Evolutionary conservation across 2,113 vertebrate genomes (phyloP).

Genomic region (Carettochelys insculpta): DNA sequence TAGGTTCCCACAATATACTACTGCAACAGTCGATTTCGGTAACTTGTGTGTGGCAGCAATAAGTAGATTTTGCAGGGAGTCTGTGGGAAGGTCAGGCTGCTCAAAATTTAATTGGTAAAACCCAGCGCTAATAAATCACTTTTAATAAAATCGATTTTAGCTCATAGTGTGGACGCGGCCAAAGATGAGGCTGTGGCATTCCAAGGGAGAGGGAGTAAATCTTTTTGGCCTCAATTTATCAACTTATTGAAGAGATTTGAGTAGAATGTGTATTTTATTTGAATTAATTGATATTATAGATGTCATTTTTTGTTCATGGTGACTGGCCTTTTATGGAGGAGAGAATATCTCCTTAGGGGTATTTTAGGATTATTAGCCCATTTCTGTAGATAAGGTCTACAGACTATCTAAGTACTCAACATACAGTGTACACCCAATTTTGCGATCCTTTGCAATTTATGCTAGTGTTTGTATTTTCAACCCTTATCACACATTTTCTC

Average conservation of each 20-base stretch:
- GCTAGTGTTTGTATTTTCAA: background rate
- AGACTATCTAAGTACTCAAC: too few species aligned
- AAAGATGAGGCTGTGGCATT: too few species aligned
- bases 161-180: too few species aligned
- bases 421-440: background rate
- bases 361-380: background rate
- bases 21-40: too few species aligned
- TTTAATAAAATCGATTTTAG: too few species aligned
- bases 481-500: too few species aligned
- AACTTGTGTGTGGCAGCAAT: too few species aligned
- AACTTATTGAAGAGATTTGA: background rate
- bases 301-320: background rate
- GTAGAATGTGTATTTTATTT: background rate
- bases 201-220: background rate
- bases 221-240: background rate
- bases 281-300: background rate
- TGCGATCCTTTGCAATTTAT: background rate
- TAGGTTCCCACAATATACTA: too few species aligned
- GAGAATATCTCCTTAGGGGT: background rate
- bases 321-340: background rate
- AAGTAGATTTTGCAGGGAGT: too few species aligned
- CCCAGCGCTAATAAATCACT: too few species aligned
- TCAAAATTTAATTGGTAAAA: too few species aligned
- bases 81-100: too few species aligned
- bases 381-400: background rate